Percentiles rank a stretch among this genome's conserved stretches.
Conservation (phyloP, 1,140 invertebrate genomes). For the Brachionus rubens region DNA sequence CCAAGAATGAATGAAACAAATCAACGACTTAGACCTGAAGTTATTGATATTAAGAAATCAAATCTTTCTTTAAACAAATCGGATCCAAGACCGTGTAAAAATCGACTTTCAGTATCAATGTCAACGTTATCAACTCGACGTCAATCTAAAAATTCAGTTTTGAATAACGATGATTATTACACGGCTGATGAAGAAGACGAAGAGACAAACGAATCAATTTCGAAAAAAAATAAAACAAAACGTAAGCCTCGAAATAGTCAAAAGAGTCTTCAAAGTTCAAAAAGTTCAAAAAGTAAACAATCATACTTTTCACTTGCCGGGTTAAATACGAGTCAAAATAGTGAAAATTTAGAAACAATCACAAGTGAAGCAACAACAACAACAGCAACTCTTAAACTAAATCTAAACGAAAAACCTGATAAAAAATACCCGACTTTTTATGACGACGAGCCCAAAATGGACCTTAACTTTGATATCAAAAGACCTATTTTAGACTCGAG, state of each 20-base stretch:
- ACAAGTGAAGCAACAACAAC: not conserved
- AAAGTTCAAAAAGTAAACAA: conserved; percentile 16
- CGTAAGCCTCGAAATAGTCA: not conserved
- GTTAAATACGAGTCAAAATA: not conserved
- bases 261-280: conserved; percentile 1
- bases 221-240: not conserved
- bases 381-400: not conserved
- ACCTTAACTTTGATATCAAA: conserved; percentile 43
- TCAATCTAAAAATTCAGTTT: not conserved
- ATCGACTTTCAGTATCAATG: not conserved
- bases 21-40: not conserved
- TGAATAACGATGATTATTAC: conserved; percentile 27
- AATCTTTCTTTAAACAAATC: not conserved
- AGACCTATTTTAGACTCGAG: conserved; percentile 31
- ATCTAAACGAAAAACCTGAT: not conserved
- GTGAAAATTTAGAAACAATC: not conserved
- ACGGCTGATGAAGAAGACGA: conserved; percentile 34
- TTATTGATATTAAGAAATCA: not conserved
- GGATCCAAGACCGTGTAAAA: not conserved
- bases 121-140: not conserved
- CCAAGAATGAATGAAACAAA: not conserved
- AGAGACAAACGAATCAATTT: not conserved
- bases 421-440: not conserved
- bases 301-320: not conserved
- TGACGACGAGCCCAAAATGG: conserved; percentile 35